phyloP scores from a whole-genome alignment of 2,797 vertebrate species.

The Eulemur mongoz region DNA sequence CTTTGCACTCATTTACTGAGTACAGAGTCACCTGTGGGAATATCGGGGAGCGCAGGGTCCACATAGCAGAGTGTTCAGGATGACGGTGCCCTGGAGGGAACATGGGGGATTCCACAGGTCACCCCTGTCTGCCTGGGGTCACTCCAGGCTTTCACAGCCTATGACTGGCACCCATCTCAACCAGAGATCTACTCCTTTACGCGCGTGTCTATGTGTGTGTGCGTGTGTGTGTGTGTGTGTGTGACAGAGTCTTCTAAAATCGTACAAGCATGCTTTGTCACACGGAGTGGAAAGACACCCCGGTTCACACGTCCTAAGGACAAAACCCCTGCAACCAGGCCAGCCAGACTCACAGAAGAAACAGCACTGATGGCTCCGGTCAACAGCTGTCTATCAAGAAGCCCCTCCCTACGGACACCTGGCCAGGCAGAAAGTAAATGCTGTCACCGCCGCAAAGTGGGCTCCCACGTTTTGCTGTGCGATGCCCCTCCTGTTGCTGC shows the following conservation, averaged over 20 bases:
- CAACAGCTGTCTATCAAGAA: background rate
- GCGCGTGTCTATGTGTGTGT: fast-evolving
- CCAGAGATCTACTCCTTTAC: background rate
- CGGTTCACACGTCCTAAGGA: background rate
- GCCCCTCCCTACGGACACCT: background rate
- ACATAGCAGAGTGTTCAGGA: fast-evolving
- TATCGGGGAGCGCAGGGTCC: fast-evolving
- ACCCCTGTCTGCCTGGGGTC: fast-evolving
- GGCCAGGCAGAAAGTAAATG: background rate
- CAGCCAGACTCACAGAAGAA: background rate
- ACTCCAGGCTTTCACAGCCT: background rate
- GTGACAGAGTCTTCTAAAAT: background rate
- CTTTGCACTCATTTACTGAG: fast-evolving
- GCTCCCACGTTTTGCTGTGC: fast-evolving
- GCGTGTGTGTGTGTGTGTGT: fast-evolving
- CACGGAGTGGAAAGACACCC: background rate
- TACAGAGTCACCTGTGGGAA: background rate
- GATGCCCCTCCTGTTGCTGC: fast-evolving
- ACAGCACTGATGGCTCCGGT: background rate
- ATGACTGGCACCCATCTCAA: background rate
- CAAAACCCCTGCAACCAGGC: no score
- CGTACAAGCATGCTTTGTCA: fast-evolving
- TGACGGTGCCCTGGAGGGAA: fast-evolving
- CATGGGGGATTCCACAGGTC: fast-evolving
- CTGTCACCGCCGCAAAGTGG: fast-evolving